A percentile compares a stretch with the other conserved stretches of the same genome.
These are phyloP conservation scores for Sphecodes monilicornis DNA, from an alignment of 2,888 invertebrate species.

Conservation along the genomic window DNA sequence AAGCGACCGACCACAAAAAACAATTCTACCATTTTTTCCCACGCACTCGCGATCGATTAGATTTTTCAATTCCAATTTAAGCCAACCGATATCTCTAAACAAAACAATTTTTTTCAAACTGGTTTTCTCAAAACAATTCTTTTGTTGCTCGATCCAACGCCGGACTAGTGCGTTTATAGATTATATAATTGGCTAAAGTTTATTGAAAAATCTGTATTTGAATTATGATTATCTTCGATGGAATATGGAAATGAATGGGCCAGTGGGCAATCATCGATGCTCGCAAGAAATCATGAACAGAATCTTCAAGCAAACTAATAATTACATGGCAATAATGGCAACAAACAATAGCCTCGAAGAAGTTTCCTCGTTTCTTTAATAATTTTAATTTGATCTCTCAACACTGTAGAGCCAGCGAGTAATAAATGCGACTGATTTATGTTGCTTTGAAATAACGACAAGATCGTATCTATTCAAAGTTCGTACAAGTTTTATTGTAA, in stretches of 20 bases:
- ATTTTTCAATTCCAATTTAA: not conserved
- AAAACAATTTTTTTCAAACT: not conserved
- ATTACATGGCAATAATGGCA: not conserved
- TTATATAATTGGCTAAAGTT: not conserved
- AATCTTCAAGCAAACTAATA: conserved; percentile 5
- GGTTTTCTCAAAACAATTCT: not conserved
- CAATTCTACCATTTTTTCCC: not conserved
- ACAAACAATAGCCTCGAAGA: not conserved
- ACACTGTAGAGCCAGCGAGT: not conserved
- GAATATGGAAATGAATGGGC: not conserved
- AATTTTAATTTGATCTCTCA: not conserved
- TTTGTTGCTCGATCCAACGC: not conserved
- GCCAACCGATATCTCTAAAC: not conserved
- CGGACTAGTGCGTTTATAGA: not conserved
- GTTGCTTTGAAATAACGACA: not conserved
- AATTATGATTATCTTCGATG: not conserved
- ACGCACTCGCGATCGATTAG: not conserved
- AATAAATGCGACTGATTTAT: not conserved
- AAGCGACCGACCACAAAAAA: not conserved
- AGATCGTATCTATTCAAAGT: not conserved
- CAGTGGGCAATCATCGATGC: not conserved
- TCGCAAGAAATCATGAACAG: not conserved
- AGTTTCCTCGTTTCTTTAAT: not conserved
- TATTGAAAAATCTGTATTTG: not conserved
- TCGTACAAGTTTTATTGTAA: not conserved